Percentiles rank a stretch among this genome's conserved stretches.
Conservation (phyloP, 2,797 vertebrate genomes). For the Spheniscus humboldti region DNA sequence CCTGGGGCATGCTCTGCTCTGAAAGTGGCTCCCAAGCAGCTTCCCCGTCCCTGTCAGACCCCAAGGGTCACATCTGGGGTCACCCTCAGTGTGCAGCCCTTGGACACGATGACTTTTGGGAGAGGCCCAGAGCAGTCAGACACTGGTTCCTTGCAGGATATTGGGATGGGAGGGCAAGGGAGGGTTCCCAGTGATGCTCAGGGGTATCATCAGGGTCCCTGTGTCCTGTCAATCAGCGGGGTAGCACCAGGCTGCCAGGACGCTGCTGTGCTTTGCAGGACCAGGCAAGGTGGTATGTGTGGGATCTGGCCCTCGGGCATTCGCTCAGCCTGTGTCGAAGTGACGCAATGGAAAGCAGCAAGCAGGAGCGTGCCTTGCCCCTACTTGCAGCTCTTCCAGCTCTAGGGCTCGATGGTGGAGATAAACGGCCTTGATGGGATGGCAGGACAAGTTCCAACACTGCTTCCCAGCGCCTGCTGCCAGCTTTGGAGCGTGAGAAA, state of each 20-base stretch:
- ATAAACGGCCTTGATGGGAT: slow-evolving; percentile 60
- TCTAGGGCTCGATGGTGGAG: slow-evolving; percentile 51
- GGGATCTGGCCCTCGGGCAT: slow-evolving; percentile 32
- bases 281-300: slow-evolving; percentile 24
- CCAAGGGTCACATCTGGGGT: background rate
- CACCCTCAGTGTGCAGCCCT: background rate
- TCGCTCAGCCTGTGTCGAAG: slow-evolving; percentile 17
- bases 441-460: slow-evolving; percentile 71
- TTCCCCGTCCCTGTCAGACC: background rate
- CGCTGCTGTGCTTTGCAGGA: background rate
- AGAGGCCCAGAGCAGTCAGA: rapidly evolving
- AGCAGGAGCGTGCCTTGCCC: slow-evolving; percentile 59
- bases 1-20: background rate
- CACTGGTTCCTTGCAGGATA: rapidly evolving
- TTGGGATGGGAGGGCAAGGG: background rate
- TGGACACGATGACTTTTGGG: rapidly evolving
- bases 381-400: slow-evolving; percentile 63
- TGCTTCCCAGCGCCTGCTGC: slow-evolving; percentile 40
- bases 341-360: slow-evolving; percentile 42
- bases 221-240: rapidly evolving
- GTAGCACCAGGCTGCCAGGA: background rate
- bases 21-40: background rate
- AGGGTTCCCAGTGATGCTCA: background rate
- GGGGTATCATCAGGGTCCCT: background rate
- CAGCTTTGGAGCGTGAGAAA: slow-evolving; percentile 78